phyloP scores from a whole-genome alignment of 2,888 invertebrate species.

The Brachylomia viminalis region DNA sequence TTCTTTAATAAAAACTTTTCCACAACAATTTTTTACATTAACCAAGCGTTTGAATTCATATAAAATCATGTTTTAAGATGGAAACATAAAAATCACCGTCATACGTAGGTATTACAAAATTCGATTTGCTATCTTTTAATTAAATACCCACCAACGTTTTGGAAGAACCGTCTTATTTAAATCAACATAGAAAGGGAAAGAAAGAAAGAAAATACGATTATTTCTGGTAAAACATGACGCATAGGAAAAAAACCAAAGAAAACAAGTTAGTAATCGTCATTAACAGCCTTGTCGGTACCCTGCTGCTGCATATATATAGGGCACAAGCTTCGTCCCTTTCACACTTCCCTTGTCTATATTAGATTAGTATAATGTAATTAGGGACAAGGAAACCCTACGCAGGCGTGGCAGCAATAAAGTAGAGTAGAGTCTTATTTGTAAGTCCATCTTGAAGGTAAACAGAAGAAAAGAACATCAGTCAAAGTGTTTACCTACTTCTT shows the following conservation, averaged over 20 bases:
- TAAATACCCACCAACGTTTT: background rate
- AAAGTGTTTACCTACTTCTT: conserved; percentile 20
- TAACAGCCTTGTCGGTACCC: too few species aligned
- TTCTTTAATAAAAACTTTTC: background rate
- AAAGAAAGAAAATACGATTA: too few species aligned
- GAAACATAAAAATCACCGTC: background rate
- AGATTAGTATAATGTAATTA: conserved; percentile 54
- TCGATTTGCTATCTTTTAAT: background rate
- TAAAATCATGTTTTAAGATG: conserved; percentile 3
- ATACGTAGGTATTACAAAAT: background rate
- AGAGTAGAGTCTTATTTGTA: conserved; percentile 23
- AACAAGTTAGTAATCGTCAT: too few species aligned
- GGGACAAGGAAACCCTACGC: conserved; percentile 46
- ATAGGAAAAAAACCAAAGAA: too few species aligned
- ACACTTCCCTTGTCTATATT: conserved; percentile 24
- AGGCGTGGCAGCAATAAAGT: conserved; percentile 32
- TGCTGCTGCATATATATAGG: too few species aligned
- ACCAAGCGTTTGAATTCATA: background rate
- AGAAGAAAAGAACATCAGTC: conserved; percentile 17
- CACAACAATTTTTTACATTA: conserved; percentile 5
- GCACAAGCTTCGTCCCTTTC: background rate
- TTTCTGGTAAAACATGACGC: too few species aligned
- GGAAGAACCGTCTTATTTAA: background rate
- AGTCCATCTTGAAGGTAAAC: conserved; percentile 26
- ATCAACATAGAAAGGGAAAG: background rate